Conservation (phyloP, 2,113 vertebrate species). For the Coryphaenoides rupestris region DNA sequence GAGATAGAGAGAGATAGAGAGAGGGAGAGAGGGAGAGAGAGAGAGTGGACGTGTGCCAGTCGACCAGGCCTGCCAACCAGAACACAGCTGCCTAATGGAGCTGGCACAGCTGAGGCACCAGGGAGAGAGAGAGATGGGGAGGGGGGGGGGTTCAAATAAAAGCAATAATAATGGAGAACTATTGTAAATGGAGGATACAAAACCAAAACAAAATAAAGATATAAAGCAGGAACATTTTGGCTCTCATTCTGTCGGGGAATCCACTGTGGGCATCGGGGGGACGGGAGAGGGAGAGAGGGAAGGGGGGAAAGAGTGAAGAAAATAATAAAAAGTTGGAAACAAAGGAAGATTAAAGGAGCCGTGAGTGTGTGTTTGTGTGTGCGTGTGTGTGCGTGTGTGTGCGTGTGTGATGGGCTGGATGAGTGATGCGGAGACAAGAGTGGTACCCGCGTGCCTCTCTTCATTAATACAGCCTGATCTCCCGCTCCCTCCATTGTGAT, state of each 20-base stretch:
- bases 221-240: slow-evolving; percentile 35
- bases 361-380: not conserved
- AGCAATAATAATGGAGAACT: too few relatives aligned
- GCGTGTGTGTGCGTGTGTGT: slow-evolving; percentile 25
- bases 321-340: slow-evolving; percentile 25
- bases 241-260: slow-evolving; percentile 4
- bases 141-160: not conserved
- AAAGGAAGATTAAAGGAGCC: slow-evolving; percentile 47
- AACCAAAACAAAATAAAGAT: slow-evolving; percentile 10
- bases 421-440: slow-evolving; percentile 49
- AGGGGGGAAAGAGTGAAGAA: not conserved
- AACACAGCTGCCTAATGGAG: slow-evolving; percentile 71
- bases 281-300: not conserved
- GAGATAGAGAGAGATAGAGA: slow-evolving; percentile 38
- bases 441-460: slow-evolving; percentile 67
- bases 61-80: slow-evolving; percentile 61
- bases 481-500: slow-evolving; percentile 68
- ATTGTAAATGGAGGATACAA: slow-evolving; percentile 17
- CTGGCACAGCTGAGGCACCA: slow-evolving; percentile 52
- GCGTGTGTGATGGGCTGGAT: slow-evolving; percentile 45
- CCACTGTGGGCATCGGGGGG: not conserved
- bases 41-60: slow-evolving; percentile 57
- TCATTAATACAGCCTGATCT: slow-evolving; percentile 75
- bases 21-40: slow-evolving; percentile 55
- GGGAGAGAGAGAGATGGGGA: slow-evolving; percentile 22